Base-by-base conservation (phyloP, 2,113 vertebrate genomes). In the Forbesichthys agassizii region DNA sequence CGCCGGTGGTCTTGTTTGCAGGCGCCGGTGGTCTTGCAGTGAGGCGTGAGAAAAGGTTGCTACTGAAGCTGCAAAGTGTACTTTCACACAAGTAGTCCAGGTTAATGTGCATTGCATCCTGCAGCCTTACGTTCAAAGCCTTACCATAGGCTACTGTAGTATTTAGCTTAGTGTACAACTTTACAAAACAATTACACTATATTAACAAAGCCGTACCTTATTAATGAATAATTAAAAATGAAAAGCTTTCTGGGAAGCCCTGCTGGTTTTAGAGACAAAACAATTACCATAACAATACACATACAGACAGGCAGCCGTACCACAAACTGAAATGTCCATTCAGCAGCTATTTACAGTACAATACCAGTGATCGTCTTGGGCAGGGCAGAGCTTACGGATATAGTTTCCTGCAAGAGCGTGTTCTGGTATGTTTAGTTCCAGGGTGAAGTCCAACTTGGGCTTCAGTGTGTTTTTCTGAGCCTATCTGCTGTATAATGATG, bases 71-170 rank as follows among this genome's bases (percentile, higher is more conserved):
- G 53, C 18, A 77, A 63, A 77, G 6, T 36, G 11, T 12, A 52
- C 74, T 81, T 84, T 83, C 63, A 66, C 64, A 69, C 70, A 65
- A 69, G 12, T 61, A 61, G n/a, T 13, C n/a, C 3, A n/a, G 13
- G 52, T 54, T 54, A 13, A 54, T 8, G 13, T 54, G 52, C 3
- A n/a, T n/a, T 54, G 52, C n/a, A 3, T 3, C n/a, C 52, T 54
- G 6, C 52, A 16, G 4, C n/a, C n/a, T 54, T 18, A 14, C 13
- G 5, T 54, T n/a, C 7, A 54, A 9, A 7, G 27, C 27, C 27
- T 27, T 27, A 27, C 1, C 27, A 54, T 54, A 54, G 33, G 5
- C 36, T 58, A 58, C 9, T 11, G 27, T 27, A 11, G 6, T 58
- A 33, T 69, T 58, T 71, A 65, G 69, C 27, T 33, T 58, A 33